A percentile compares a stretch with the other conserved stretches of the same genome.
Conservation (phyloP, 1,140 invertebrate species). For the Drosophila guanche region DNA sequence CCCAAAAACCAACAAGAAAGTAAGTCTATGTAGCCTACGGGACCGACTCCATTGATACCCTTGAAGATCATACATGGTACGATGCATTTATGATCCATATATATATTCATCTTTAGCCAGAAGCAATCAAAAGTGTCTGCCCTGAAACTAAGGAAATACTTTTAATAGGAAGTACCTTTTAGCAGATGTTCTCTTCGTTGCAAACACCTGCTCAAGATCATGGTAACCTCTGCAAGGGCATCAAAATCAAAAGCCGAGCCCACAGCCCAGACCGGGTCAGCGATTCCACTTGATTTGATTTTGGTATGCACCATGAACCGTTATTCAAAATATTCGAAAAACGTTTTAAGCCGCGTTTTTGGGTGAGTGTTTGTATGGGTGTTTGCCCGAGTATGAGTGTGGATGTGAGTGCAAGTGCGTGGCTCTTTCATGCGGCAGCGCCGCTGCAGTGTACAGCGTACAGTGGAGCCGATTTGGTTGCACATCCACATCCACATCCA, state of each 20-base stretch:
- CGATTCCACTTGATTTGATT: slow-evolving; percentile 81
- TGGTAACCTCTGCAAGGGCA: too few relatives aligned
- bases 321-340: slow-evolving; percentile 82
- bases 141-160: too few relatives aligned
- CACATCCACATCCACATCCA: slow-evolving; percentile 1
- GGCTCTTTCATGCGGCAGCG: slow-evolving; percentile 47
- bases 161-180: too few relatives aligned
- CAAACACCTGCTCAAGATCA: too few relatives aligned
- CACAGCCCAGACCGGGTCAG: slow-evolving; percentile 37
- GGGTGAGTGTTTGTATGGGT: slow-evolving; percentile 19
- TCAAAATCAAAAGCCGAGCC: slow-evolving; percentile 9
- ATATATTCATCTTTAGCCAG: too few relatives aligned
- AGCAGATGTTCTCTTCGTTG: too few relatives aligned
- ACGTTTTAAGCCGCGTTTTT: slow-evolving; percentile 61
- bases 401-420: slow-evolving; percentile 26
- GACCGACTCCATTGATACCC: too few relatives aligned
- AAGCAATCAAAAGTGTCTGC: too few relatives aligned
- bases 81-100: too few relatives aligned
- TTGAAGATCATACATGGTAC: too few relatives aligned
- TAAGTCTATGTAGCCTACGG: too few relatives aligned
- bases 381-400: background rate
- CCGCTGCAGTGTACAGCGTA: slow-evolving; percentile 6
- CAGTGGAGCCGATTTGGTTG: slow-evolving; percentile 32
- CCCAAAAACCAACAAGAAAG: slow-evolving; percentile 20
- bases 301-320: slow-evolving; percentile 79